Base-by-base conservation (phyloP, 1,140 invertebrate species). In the Tetragnatha versicolor region DNA sequence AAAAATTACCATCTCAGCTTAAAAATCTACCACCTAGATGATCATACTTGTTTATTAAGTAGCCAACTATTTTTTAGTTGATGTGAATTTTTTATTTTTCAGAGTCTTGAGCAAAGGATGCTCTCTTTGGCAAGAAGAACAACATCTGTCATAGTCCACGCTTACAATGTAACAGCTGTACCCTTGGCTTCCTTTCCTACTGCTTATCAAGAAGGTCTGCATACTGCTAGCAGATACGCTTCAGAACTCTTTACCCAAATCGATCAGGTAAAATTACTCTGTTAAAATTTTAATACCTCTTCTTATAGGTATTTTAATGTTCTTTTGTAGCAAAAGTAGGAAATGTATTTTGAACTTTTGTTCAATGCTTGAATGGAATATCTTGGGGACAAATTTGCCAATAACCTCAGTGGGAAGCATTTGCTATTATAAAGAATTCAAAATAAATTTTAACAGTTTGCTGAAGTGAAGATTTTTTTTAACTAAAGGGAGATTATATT, bases 51-150 rank as follows among this genome's bases (percentile, higher is more conserved):
- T n/a, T n/a, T n/a, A n/a, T n/a, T n/a, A n/a, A n/a, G n/a, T n/a
- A n/a, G n/a, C n/a, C n/a, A n/a, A n/a, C n/a, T n/a, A n/a, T n/a
- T n/a, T n/a, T n/a, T n/a, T n/a, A n/a, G n/a, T n/a, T n/a, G n/a
- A n/a, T n/a, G n/a, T n/a, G n/a, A n/a, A n/a, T 61, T 6, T 20
- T 61, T 10, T 61, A 1, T 17, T 35, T 47, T 60, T 2, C 12
- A 79, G 76, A 69, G 20, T 17, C 39, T 79, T 1, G 76, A 79
- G 29, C 76, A 79, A n/a, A 68, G 76, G n/a, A 60, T 69, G n/a
- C 31, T 79, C 1, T 79, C 76, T 35, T 35, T 68, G 14, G 76
- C 76, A 1, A 25, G 76, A 35, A 31, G 76, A 79, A 79, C 45
- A 2, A 79, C 76, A 14, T 79, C 76, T 2, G 10, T 68, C 1